Conservation (phyloP, 2,113 vertebrate species). For the Phalacrocorax aristotelis region DNA sequence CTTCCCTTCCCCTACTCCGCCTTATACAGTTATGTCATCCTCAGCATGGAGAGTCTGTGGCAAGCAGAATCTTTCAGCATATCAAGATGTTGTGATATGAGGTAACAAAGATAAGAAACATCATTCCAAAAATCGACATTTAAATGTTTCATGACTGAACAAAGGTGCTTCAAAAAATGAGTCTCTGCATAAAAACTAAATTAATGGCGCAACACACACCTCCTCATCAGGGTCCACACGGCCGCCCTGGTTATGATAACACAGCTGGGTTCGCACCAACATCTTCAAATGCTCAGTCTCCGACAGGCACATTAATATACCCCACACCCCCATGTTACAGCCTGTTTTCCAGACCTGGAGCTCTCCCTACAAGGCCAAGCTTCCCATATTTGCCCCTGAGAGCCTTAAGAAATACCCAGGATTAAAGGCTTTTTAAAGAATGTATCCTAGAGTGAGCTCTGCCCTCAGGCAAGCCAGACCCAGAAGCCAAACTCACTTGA, state of each 20-base stretch:
- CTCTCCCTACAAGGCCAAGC: background rate
- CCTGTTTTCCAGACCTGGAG: background rate
- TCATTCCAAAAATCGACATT: background rate
- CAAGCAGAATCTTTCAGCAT: background rate
- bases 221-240: background rate
- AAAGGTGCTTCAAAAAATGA: background rate
- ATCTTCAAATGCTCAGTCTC: background rate
- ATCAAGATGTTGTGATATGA: background rate
- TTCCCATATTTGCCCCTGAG: background rate
- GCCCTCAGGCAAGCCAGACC: background rate
- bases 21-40: background rate
- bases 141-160: background rate
- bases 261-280: fast-evolving
- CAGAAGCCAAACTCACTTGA: background rate
- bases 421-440: background rate
- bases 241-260: background rate
- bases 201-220: background rate
- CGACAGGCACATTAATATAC: fast-evolving
- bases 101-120: background rate
- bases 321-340: background rate
- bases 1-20: background rate
- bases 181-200: background rate
- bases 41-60: background rate
- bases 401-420: background rate
- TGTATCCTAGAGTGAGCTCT: background rate